These are phyloP conservation scores for Stenurella melanura DNA, from an alignment of 2,888 invertebrate genomes.

Conservation along the genomic window DNA sequence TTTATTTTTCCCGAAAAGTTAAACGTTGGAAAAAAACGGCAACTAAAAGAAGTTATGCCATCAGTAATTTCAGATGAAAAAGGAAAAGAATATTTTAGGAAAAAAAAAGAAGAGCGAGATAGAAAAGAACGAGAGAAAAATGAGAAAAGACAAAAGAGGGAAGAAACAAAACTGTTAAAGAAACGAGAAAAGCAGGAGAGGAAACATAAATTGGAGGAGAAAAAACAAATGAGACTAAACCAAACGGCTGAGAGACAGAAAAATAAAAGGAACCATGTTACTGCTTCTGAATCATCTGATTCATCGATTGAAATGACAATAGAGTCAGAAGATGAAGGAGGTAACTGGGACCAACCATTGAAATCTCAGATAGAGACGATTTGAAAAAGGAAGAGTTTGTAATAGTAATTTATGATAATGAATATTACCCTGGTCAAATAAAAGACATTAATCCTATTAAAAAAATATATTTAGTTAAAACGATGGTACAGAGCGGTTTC, in stretches of 20 bases:
- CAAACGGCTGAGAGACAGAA: conserved; percentile 5
- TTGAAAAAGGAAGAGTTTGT: conserved; percentile 30
- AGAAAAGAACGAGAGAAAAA: too few relatives aligned
- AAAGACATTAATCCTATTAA: not conserved
- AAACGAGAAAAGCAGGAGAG: conserved; percentile 7
- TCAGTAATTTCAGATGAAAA: conserved; percentile 22
- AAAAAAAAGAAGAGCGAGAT: conserved; percentile 17
- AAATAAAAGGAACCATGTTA: conserved; percentile 13
- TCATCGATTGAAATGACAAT: conserved; percentile 31
- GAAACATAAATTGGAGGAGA: conserved; percentile 11
- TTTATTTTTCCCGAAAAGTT: conserved; percentile 5
- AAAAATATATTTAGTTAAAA: conserved; percentile 3
- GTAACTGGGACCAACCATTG: conserved; percentile 27
- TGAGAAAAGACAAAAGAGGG: conserved; percentile 9
- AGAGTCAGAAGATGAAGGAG: conserved; percentile 35
- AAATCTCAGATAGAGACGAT: conserved; percentile 18
- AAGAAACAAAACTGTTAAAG: conserved; percentile 12
- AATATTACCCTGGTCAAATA: conserved; percentile 12
- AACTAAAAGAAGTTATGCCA: conserved; percentile 9
- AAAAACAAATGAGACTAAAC: conserved; percentile 11
- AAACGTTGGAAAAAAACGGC: not conserved
- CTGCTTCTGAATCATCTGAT: conserved; percentile 6
- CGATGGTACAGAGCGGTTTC: too few relatives aligned
- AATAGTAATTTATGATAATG: too few relatives aligned
- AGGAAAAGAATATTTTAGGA: conserved; percentile 19